Conservation (phyloP, 2,888 invertebrate species). For the Archips xylosteana region DNA sequence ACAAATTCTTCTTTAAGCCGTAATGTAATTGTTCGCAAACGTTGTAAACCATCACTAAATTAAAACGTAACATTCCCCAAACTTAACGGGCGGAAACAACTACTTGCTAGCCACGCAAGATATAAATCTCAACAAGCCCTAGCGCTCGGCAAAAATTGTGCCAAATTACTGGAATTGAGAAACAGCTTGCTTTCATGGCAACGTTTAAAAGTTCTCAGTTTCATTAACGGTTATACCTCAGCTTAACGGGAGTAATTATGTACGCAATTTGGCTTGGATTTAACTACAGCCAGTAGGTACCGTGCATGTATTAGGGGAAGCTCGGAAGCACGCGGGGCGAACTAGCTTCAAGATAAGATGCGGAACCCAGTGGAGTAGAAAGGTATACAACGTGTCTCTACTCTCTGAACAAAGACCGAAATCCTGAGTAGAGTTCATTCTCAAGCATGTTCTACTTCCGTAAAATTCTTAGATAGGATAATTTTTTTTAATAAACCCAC, state of each 20-base stretch:
- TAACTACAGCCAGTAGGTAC: conserved; percentile 52
- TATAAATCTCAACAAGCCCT: conserved; percentile 10
- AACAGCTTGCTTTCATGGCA: conserved; percentile 81
- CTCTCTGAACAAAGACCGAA: no score
- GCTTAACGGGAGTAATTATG: conserved; percentile 78
- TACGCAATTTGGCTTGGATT: conserved; percentile 73
- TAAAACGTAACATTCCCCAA: background rate
- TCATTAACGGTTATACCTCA: conserved; percentile 81
- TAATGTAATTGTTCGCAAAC: background rate
- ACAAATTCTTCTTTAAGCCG: background rate
- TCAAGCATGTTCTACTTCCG: no score
- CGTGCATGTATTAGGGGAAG: background rate
- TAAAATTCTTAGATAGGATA: no score
- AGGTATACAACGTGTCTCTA: no score
- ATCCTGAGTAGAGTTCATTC: no score
- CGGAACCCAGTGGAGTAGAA: background rate
- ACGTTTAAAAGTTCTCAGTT: conserved; percentile 81
- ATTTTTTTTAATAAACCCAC: no score
- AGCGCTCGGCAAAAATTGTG: conserved; percentile 68
- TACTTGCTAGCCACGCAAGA: conserved; percentile 12
- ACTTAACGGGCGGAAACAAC: conserved; percentile 8
- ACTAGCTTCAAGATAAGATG: background rate
- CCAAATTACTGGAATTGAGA: conserved; percentile 76
- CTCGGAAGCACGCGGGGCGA: background rate
- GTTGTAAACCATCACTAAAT: background rate